Percentiles rank a stretch among this genome's conserved stretches.
Conservation (phyloP, 1,140 invertebrate genomes). For the Lucilia sericata region DNA sequence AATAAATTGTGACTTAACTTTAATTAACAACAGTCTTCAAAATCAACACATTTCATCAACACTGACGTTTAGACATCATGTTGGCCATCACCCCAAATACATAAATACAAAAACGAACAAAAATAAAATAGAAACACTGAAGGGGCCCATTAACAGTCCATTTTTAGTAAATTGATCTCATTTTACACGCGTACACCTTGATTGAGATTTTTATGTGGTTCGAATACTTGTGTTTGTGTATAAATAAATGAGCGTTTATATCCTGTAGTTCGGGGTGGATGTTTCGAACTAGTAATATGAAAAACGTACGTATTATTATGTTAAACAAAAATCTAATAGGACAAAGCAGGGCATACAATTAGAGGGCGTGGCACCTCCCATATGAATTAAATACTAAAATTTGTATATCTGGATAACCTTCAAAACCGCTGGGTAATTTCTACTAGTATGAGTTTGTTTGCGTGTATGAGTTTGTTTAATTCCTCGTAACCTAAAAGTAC, state of each 20-base stretch:
- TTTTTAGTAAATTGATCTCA: constrained; percentile 37
- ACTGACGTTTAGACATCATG: background rate
- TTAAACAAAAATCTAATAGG: too few relatives aligned
- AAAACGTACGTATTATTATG: too few relatives aligned
- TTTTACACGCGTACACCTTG: constrained; percentile 33
- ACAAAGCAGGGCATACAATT: too few relatives aligned
- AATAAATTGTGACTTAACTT: background rate
- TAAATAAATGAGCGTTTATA: too few relatives aligned
- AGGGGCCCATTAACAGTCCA: constrained; percentile 39
- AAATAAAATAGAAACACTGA: background rate
- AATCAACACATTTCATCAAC: constrained; percentile 33
- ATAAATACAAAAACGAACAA: background rate
- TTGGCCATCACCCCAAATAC: background rate
- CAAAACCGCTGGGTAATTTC: too few relatives aligned
- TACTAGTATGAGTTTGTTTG: background rate
- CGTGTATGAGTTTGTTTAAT: constrained; percentile 13
- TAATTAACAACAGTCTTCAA: background rate
- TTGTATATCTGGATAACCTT: too few relatives aligned
- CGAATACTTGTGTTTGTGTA: background rate
- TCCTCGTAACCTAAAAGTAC: background rate
- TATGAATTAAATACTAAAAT: too few relatives aligned
- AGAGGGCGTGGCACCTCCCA: too few relatives aligned
- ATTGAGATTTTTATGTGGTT: constrained; percentile 43
- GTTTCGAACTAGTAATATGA: too few relatives aligned
- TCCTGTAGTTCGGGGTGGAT: too few relatives aligned